A percentile compares a stretch with the other conserved stretches of the same genome.
Conservation (phyloP, 2,797 vertebrate genomes). For the Rhinichthys osculus region DNA sequence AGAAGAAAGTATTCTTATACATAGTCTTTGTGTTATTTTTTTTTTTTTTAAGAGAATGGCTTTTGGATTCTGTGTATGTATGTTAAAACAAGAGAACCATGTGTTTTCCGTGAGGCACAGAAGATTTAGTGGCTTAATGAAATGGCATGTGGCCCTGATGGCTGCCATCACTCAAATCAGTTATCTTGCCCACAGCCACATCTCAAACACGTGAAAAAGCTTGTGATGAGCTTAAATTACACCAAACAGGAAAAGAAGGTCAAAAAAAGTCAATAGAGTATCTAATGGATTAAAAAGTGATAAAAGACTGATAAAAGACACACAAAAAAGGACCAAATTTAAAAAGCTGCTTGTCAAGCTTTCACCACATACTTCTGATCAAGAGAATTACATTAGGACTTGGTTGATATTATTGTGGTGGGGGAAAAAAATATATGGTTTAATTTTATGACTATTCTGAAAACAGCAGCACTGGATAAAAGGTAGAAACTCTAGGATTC, state of each 20-base stretch:
- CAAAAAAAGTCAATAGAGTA: neutral
- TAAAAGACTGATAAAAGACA: neutral
- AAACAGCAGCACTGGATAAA: neutral
- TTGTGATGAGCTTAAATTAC: constrained; percentile 36
- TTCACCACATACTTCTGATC: neutral
- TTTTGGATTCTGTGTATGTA: neutral
- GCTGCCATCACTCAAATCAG: neutral
- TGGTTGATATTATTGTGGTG: neutral
- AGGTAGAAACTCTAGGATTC: neutral
- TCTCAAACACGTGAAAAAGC: constrained; percentile 29
- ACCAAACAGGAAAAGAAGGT: constrained; percentile 19
- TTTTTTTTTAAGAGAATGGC: neutral
- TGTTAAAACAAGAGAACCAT: neutral
- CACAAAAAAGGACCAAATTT: neutral
- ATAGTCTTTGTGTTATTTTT: neutral
- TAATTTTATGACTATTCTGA: neutral
- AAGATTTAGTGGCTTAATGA: constrained; percentile 9
- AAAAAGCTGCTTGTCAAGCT: constrained; percentile 7
- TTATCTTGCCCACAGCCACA: constrained; percentile 27
- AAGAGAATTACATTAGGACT: neutral
- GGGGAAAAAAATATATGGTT: neutral
- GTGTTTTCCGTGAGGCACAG: neutral
- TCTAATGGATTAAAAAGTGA: constrained; percentile 16
- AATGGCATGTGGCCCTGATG: neutral
- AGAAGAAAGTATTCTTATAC: neutral